Percentiles rank a stretch among this genome's conserved stretches.
These are phyloP conservation scores for Neomorphus geoffroyi DNA, from an alignment of 2,797 vertebrate species.

Conservation along the genomic window DNA sequence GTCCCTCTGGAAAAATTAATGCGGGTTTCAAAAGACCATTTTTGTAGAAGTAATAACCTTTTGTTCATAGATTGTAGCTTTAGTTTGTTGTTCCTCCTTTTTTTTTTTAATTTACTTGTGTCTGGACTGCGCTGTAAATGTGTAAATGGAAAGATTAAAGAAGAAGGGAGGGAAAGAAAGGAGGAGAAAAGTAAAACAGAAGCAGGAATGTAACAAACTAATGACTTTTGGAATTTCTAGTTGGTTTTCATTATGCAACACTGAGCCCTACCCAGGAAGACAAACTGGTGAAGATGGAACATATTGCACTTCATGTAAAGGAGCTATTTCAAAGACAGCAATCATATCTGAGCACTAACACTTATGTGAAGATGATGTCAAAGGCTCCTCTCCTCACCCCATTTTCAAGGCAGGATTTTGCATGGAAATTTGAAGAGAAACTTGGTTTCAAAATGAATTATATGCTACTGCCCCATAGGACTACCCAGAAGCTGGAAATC, in stretches of 20 bases:
- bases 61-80: neutral
- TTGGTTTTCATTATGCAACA: neutral
- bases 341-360: neutral
- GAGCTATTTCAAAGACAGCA: neutral
- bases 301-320: neutral
- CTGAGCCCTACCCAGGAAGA: neutral
- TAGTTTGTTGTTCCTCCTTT: neutral
- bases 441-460: neutral
- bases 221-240: neutral
- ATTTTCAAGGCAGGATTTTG: neutral
- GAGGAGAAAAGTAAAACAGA: neutral
- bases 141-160: neutral
- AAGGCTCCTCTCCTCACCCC: fast-evolving
- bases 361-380: neutral
- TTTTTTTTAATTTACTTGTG: neutral
- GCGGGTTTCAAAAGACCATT: neutral
- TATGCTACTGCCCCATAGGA: neutral
- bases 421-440: neutral
- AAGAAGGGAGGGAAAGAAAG: neutral
- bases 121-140: neutral
- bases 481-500: neutral
- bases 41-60: neutral
- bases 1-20: neutral
- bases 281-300: neutral
- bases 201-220: neutral